A percentile compares a stretch with the other conserved stretches of the same genome.
These are phyloP conservation scores for Mobula birostris DNA, from an alignment of 2,113 vertebrate species.

Conservation along the genomic window DNA sequence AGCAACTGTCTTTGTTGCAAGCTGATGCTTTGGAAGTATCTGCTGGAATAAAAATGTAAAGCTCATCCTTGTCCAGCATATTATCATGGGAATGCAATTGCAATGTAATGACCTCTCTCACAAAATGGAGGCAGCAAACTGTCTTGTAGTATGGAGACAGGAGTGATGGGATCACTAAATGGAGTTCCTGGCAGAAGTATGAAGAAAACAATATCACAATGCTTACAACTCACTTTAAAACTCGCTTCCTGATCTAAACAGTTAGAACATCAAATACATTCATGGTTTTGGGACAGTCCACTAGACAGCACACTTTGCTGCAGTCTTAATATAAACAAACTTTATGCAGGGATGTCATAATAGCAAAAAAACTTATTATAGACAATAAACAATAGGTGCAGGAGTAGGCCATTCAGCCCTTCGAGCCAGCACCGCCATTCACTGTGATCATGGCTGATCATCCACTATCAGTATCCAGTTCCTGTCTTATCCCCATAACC, in stretches of 20 bases:
- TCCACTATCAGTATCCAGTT: no score
- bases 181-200: background rate
- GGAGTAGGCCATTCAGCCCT: no score
- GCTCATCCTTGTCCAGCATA: background rate
- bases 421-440: no score
- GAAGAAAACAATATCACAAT: background rate
- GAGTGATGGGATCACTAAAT: background rate
- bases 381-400: no score
- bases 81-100: background rate
- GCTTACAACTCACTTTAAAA: background rate
- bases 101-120: background rate
- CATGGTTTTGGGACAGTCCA: background rate
- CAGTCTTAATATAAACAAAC: no score
- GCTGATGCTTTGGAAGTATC: background rate
- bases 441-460: no score
- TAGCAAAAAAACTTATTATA: no score
- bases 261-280: background rate
- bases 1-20: background rate
- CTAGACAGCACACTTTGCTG: no score
- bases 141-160: background rate
- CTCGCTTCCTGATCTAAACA: background rate
- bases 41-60: background rate
- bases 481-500: no score
- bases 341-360: no score
- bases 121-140: background rate